These are phyloP conservation scores for Ailurus styani DNA, from an alignment of 2,113 vertebrate species.

Conservation along the genomic window DNA sequence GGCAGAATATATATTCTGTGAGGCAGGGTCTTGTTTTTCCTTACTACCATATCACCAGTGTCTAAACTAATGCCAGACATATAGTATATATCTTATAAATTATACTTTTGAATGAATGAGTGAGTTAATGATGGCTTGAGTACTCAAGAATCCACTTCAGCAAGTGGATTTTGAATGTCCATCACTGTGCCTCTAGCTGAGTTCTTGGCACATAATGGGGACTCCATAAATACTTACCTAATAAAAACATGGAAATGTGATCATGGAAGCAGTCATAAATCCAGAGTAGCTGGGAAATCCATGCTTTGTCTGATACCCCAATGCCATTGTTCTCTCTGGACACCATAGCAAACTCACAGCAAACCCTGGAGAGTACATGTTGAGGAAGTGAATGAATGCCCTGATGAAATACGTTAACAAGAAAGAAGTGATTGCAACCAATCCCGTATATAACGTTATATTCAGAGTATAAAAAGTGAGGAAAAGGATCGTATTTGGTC, in stretches of 20 bases:
- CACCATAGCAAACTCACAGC: neutral
- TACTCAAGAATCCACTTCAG: neutral
- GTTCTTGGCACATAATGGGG: neutral
- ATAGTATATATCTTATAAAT: neutral
- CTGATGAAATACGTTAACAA: neutral
- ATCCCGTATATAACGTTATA: neutral
- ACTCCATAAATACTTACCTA: neutral
- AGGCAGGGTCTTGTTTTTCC: neutral
- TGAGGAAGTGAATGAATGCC: neutral
- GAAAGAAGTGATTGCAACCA: neutral
- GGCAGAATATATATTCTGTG: neutral
- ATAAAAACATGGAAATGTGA: neutral
- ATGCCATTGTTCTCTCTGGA: neutral
- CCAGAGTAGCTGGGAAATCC: neutral
- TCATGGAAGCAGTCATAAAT: neutral
- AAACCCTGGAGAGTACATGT: neutral
- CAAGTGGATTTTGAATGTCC: neutral
- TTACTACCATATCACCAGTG: neutral
- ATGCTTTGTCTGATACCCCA: neutral
- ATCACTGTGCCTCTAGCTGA: neutral
- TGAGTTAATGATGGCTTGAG: neutral
- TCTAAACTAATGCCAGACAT: neutral
- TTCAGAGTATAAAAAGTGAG: neutral
- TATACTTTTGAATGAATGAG: conserved; percentile 10
- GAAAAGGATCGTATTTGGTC: neutral